These are phyloP conservation scores for Hippolais icterina DNA, from an alignment of 2,113 vertebrate genomes.

Conservation along the genomic window DNA sequence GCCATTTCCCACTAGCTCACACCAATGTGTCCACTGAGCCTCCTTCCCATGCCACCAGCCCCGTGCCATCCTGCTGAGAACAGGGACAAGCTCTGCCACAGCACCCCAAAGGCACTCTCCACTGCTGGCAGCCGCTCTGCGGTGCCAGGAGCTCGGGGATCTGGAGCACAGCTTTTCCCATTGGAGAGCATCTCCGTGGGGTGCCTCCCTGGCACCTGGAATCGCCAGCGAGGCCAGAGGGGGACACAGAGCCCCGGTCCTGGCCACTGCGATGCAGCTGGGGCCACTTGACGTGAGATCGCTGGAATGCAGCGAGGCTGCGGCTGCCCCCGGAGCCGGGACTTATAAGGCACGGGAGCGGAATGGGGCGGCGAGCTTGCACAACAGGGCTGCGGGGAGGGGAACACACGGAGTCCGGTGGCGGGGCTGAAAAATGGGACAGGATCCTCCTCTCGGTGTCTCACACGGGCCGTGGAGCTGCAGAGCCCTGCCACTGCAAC, in stretches of 20 bases:
- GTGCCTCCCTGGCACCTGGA: background rate
- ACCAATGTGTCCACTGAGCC: rapidly evolving
- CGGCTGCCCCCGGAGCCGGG: constrained; percentile 15
- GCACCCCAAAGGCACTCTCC: background rate
- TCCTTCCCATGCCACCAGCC: background rate
- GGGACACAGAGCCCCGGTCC: background rate
- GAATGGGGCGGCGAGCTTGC: background rate
- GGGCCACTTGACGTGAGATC: constrained; percentile 57
- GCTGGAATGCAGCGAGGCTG: constrained; percentile 67
- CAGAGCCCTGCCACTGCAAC: background rate
- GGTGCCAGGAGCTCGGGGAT: background rate
- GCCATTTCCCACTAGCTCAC: background rate
- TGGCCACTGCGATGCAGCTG: background rate
- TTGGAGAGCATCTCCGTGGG: rapidly evolving
- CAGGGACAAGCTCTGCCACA: background rate
- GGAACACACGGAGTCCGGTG: rapidly evolving
- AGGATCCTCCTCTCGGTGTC: background rate
- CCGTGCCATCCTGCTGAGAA: rapidly evolving
- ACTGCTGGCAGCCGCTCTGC: background rate
- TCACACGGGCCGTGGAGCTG: rapidly evolving
- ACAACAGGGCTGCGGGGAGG: background rate
- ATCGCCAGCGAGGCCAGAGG: background rate
- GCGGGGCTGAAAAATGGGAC: rapidly evolving
- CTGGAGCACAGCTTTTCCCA: background rate
- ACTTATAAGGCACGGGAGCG: constrained; percentile 73